Evolutionary conservation across 53 echinoderm and acorn worm species (phyloP), one percentile per base, ranked within the genome.

Genomic region (Zoroaster sp.): DNA sequence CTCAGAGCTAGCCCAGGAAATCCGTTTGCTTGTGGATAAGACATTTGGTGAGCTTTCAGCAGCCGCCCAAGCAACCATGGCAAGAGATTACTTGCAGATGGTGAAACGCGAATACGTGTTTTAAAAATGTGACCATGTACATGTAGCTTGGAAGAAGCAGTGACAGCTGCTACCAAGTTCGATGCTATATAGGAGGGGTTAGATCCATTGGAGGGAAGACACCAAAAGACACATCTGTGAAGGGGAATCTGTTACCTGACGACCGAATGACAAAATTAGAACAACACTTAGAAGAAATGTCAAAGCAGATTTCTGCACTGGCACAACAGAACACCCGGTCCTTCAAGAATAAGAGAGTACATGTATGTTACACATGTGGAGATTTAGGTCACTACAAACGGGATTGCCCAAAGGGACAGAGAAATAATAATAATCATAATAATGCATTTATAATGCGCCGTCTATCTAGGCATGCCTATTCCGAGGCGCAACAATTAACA

Each of bases 11-110:
- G 75, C 75, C 36, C 75, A 75, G 32, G 75, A 25, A 23, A 46
- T 75, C 14, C 32, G 75, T 44, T 45, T 75, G 42, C 75, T 75
- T 4, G 47, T 75, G 15, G 75, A 75, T 45, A 75, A 75, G 75
- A 75, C 49, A 4, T 75, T 47, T 30, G 75, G 75, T 2, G 75
- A 75, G 8, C 32, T 75, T 8, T 38, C 75, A 45, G 31, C 32
- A 18, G 75, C 23, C 23, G 75, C 34, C 7, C 34, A 34, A 17
- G 70, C 34, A 35, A 70, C 70, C 31, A 70, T 70, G 70, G 70
- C 70, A 14, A 70, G 70, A 33, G 31, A 66, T 20, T 66, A 66
- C 25, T 66, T 66, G 31, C 25, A 66, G 66, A 66, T 31, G 0
- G 66, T 1, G 66, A 66, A 21, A 66, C 66, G 2, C 66, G 66